Conservation (phyloP, 1,140 invertebrate genomes). For the Anoplophora glabripennis region DNA sequence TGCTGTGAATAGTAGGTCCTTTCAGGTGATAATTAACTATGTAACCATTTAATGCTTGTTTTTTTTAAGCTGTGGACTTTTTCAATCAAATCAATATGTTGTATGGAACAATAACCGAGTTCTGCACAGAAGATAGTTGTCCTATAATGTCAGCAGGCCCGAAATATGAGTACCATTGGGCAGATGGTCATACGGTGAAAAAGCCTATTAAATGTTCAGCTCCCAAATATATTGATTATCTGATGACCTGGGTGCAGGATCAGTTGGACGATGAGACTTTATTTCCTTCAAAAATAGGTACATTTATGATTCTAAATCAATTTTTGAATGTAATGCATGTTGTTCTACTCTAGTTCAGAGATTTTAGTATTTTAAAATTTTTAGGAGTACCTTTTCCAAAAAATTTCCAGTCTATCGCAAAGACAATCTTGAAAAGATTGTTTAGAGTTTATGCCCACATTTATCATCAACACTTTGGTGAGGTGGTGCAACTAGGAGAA, state of each 20-base stretch:
- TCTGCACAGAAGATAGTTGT: constrained; percentile 97
- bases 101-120: constrained; percentile 99
- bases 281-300: constrained; percentile 99
- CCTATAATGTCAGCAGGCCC: constrained; percentile 97
- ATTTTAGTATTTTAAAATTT: constrained; percentile 4
- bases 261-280: constrained; percentile 97
- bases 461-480: constrained; percentile 98
- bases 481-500: constrained; percentile 96
- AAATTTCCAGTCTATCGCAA: constrained; percentile 95
- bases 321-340: no score
- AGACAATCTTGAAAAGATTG: constrained; percentile 96
- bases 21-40: not conserved
- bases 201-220: constrained; percentile 99
- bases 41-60: not conserved
- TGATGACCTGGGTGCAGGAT: constrained; percentile 99
- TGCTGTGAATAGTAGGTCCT: constrained; percentile 90
- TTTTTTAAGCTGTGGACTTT: constrained; percentile 90
- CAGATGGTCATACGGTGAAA: constrained; percentile 96
- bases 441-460: constrained; percentile 99
- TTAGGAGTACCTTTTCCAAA: constrained; percentile 96
- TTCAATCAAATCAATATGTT: constrained; percentile 99
- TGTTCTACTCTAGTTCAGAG: no score
- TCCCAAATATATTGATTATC: constrained; percentile 98
- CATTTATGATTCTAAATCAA: constrained; percentile 17
- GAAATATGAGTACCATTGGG: constrained; percentile 99